phyloP scores from a whole-genome alignment of 2,113 vertebrate genomes.

The Dolichotis patagonum region DNA sequence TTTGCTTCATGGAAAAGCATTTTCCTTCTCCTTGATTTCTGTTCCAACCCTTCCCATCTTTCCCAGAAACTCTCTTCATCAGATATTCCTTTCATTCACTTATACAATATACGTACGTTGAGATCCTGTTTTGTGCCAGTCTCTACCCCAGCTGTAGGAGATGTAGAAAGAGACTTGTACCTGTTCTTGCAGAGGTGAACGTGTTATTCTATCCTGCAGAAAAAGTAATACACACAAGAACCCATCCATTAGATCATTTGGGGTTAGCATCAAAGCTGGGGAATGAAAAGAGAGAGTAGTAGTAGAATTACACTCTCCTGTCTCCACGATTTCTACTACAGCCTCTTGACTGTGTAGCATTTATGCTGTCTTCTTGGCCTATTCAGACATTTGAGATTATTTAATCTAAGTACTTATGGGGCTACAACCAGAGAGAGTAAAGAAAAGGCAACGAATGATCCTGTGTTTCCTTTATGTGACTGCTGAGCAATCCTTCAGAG shows the following conservation, averaged over 20 bases:
- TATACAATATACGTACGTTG: not conserved
- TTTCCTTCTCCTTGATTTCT: not conserved
- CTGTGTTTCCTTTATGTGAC: not conserved
- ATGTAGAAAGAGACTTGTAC: not conserved
- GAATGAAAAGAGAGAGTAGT: not conserved
- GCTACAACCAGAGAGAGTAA: not conserved
- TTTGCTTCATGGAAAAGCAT: not conserved
- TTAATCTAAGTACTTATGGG: not conserved
- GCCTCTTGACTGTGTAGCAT: not conserved
- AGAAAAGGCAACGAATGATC: not conserved
- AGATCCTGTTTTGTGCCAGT: not conserved
- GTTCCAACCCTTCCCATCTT: not conserved
- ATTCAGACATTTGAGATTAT: not conserved
- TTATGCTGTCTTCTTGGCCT: not conserved
- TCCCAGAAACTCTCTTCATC: not conserved
- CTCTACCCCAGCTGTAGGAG: not conserved
- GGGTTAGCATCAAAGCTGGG: not conserved
- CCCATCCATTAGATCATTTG: not conserved
- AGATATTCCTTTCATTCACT: not conserved
- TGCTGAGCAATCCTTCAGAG: not conserved
- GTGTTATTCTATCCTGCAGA: not conserved
- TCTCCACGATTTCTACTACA: not conserved
- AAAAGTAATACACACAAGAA: not conserved
- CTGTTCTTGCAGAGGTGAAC: not conserved
- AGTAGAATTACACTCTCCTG: rapidly evolving